phyloP scores from a whole-genome alignment of 1,140 invertebrate genomes.

The Panulirus ornatus region DNA sequence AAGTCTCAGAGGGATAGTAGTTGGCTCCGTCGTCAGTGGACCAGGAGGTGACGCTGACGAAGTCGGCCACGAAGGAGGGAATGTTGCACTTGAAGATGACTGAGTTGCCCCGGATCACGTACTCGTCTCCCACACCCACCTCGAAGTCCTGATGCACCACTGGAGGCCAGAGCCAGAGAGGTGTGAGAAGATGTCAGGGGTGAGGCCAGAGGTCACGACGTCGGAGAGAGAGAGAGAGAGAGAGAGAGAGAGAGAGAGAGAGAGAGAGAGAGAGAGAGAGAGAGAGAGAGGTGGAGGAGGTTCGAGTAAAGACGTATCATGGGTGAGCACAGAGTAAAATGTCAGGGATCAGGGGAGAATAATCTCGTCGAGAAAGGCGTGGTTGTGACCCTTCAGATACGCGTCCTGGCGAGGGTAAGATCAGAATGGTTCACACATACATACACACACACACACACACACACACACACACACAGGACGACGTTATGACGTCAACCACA shows the following conservation, averaged over 20 bases:
- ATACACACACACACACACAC: conserved; percentile 1
- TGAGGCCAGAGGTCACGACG: background rate
- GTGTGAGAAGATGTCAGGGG: background rate
- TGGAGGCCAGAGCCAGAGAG: conserved; percentile 77
- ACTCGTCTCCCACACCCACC: conserved; percentile 90
- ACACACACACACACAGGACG: conserved; percentile 47
- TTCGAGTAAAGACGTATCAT: background rate
- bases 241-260: background rate
- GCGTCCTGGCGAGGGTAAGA: too few relatives aligned
- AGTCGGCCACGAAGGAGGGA: conserved; percentile 91
- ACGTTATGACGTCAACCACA: too few relatives aligned
- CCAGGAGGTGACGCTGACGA: conserved; percentile 92
- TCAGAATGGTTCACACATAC: background rate
- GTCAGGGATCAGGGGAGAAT: too few relatives aligned
- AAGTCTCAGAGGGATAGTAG: conserved; percentile 65
- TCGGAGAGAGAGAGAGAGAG: background rate
- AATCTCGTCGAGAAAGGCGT: background rate
- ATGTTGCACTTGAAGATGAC: conserved; percentile 93
- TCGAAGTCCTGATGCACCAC: conserved; percentile 92
- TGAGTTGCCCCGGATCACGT: conserved; percentile 91
- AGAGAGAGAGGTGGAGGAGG: background rate
- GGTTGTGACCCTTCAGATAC: background rate
- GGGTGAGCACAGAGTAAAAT: too few relatives aligned
- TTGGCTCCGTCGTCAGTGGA: conserved; percentile 85
- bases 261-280: background rate